Evolutionary conservation across 2,888 invertebrate species (phyloP), one percentile per base, ranked within the genome.

Genomic region (Lamproptera curius): DNA sequence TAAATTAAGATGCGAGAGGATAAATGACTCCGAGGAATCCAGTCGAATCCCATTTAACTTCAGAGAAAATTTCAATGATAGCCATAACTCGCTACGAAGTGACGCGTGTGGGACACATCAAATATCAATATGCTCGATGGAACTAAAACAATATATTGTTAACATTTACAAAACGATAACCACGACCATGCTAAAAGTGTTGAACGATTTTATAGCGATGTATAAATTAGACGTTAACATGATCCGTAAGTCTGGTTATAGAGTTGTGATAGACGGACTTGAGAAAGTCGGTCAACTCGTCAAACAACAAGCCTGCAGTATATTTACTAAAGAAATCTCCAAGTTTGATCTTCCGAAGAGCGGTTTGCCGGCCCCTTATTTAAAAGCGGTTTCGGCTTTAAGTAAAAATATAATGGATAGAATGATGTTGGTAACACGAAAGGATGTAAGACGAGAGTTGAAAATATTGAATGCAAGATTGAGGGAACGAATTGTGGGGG

Each of bases 141-240:
- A 83, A 56, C 50, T 83, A 0, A 61, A 48, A 23, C 57, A 56
- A 3, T 80, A 75, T 50, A 53, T 83, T 28, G 39, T 16, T 0
- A 58, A 65, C 41, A 70, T 74, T 26, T 76, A 78, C 40, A 53
- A 52, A 11, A 49, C 61, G 9, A 20, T 82, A 0, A 78, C 76
- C 6, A 68, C 73, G n/a, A 75, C 76, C 3, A 54, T 65, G 1
- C 66, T 70, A 0, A 69, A 60, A 13, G 61, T 65, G 0, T 63
- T 81, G 28, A 66, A 51, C 17, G 76, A 75, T 48, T 84, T 81
- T 39, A 70, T 63, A 28, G 70, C 71, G 9, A 83, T 84, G 79
- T 85, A 76, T 39, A 37, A 42, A 0, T 64, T 64, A 49, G 82
- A 84, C 14, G 67, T 72, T 0, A 63, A 61, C 9, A 52, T 56